These are phyloP conservation scores for Clusia tigrina DNA, from an alignment of 2,888 invertebrate genomes.

Conservation along the genomic window DNA sequence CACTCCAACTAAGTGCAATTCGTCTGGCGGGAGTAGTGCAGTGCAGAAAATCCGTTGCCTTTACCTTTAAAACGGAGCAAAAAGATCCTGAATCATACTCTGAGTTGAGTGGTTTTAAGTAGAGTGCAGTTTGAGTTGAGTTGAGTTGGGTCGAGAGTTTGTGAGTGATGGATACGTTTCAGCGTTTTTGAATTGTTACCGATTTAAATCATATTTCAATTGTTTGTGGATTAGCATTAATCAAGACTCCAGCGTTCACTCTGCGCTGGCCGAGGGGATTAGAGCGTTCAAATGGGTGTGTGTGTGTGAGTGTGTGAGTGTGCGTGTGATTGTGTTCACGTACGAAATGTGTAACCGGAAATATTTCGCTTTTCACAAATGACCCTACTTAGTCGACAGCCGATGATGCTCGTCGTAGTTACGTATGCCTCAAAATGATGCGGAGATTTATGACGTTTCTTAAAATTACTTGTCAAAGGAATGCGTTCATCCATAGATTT, in stretches of 20 bases:
- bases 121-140: too few species aligned
- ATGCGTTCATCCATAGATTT: constrained; percentile 2
- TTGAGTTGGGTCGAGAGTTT: too few species aligned
- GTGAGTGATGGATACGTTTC: constrained; percentile 29
- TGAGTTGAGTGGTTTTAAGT: too few species aligned
- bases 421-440: not conserved
- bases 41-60: too few species aligned
- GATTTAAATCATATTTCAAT: constrained; percentile 35
- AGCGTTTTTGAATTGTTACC: constrained; percentile 32
- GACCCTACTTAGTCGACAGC: constrained; percentile 21
- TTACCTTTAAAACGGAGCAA: too few species aligned
- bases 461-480: constrained; percentile 32
- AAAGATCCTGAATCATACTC: too few species aligned
- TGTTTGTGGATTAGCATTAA: constrained; percentile 35
- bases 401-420: too few species aligned
- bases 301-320: too few species aligned
- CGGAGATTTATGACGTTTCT: constrained; percentile 37
- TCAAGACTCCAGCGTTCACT: constrained; percentile 17
- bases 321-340: not conserved
- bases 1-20: too few species aligned
- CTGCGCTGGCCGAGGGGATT: not conserved
- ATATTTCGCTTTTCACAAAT: constrained; percentile 30
- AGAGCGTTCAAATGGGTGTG: not conserved
- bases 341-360: constrained; percentile 23
- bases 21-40: too few species aligned